Evolutionary conservation across 2,797 vertebrate species (phyloP).

Genomic region (Sebastes miniatus): DNA sequence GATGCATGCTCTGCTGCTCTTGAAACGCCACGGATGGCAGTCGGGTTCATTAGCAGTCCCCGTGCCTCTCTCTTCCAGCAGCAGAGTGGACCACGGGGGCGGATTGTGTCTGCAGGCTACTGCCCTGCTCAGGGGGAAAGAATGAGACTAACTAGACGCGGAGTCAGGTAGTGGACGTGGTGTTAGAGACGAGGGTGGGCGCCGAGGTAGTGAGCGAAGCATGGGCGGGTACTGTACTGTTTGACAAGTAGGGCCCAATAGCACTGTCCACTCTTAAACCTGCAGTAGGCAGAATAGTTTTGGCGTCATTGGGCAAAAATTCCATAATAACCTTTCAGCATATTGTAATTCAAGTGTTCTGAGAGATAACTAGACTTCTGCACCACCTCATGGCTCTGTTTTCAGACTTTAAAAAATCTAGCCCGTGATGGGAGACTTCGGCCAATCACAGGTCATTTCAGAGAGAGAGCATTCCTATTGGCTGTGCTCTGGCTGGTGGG

Average conservation of each 20-base stretch:
- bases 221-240: not conserved
- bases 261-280: not conserved
- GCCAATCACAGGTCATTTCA: too few relatives aligned
- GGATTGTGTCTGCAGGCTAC: conserved; percentile 32
- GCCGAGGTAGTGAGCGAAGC: not conserved
- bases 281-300: too few relatives aligned
- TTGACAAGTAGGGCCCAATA: not conserved
- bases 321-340: too few relatives aligned
- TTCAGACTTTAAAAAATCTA: too few relatives aligned
- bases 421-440: too few relatives aligned
- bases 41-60: conserved; percentile 67
- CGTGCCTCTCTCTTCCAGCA: conserved; percentile 23
- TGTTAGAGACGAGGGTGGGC: not conserved
- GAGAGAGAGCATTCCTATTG: too few relatives aligned
- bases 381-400: too few relatives aligned
- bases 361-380: too few relatives aligned
- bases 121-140: conserved; percentile 13
- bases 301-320: too few relatives aligned
- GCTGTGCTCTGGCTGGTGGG: too few relatives aligned
- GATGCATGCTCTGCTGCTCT: conserved; percentile 58
- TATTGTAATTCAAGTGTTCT: too few relatives aligned
- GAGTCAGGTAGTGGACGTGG: conserved; percentile 27
- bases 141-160: conserved; percentile 28
- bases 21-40: conserved; percentile 55
- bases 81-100: conserved; percentile 18